Conservation (phyloP, 2,888 invertebrate genomes). For the Embidobia sp. region DNA sequence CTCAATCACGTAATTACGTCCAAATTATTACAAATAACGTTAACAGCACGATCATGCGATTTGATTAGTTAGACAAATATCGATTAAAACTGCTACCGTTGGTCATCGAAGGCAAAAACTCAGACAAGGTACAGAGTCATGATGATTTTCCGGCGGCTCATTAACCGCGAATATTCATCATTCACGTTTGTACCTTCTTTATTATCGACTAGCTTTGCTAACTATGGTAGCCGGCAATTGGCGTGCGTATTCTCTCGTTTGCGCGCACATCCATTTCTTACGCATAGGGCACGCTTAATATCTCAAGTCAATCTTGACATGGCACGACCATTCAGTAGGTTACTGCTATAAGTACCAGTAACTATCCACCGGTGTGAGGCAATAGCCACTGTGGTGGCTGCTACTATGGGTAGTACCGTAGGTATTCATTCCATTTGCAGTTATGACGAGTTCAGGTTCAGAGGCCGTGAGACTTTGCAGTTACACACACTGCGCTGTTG, state of each 20-base stretch:
- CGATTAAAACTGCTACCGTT: slow-evolving; percentile 49
- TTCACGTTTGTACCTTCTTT: slow-evolving; percentile 55
- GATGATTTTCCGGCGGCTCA: slow-evolving; percentile 59
- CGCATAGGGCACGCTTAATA: slow-evolving; percentile 73
- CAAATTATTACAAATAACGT: slow-evolving; percentile 31
- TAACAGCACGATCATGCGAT: slow-evolving; percentile 45
- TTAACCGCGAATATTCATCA: slow-evolving; percentile 61
- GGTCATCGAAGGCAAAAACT: slow-evolving; percentile 14
- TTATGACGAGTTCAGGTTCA: slow-evolving; percentile 80
- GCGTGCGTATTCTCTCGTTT: slow-evolving; percentile 52
- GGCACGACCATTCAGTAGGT: slow-evolving; percentile 75
- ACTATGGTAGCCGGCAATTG: slow-evolving; percentile 68
- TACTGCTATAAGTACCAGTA: slow-evolving; percentile 76
- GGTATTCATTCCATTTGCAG: slow-evolving; percentile 80
- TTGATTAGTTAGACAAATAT: slow-evolving; percentile 54
- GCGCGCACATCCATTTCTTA: slow-evolving; percentile 61
- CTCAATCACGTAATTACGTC: not conserved
- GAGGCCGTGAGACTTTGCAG: slow-evolving; percentile 79
- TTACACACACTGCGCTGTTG: slow-evolving; percentile 61
- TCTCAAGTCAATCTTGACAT: slow-evolving; percentile 76
- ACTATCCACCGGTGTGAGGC: slow-evolving; percentile 71
- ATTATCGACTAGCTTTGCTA: slow-evolving; percentile 54
- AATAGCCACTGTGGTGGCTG: slow-evolving; percentile 75
- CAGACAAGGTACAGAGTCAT: slow-evolving; percentile 25
- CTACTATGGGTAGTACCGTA: slow-evolving; percentile 71